Percentiles rank a stretch among this genome's conserved stretches.
Conservation (phyloP, 2,888 invertebrate species). For the Eutolmus rufibarbis region DNA sequence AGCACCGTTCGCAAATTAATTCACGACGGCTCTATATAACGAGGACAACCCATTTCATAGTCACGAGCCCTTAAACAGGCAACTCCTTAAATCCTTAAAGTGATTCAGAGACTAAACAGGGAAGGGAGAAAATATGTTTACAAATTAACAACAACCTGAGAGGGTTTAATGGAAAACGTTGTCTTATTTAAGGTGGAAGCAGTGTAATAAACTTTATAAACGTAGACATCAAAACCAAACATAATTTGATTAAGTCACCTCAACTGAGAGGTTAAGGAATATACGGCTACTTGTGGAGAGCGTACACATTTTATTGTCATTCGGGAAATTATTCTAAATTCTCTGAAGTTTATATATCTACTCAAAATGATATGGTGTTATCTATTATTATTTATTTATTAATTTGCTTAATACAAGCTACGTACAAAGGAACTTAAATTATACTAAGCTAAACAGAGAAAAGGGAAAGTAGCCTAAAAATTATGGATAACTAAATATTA, state of each 20-base stretch:
- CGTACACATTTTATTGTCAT: background rate
- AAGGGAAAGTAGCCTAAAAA: too few relatives aligned
- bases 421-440: too few relatives aligned
- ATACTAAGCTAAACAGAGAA: too few relatives aligned
- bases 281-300: background rate
- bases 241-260: background rate
- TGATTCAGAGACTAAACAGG: background rate
- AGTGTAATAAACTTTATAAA: background rate
- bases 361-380: too few relatives aligned
- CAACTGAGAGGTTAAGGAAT: background rate
- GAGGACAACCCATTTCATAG: background rate
- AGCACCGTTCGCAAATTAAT: background rate
- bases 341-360: background rate
- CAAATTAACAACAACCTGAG: background rate
- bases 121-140: background rate
- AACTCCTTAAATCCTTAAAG: background rate
- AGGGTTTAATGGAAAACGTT: background rate
- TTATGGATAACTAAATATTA: too few relatives aligned
- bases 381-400: too few relatives aligned
- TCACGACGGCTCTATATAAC: background rate
- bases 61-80: background rate
- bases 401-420: too few relatives aligned
- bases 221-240: background rate
- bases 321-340: background rate
- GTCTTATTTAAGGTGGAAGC: background rate